Percentiles rank a stretch among this genome's conserved stretches.
Conservation (phyloP, 1,140 invertebrate genomes). For the Dufourea novaeangliae region DNA sequence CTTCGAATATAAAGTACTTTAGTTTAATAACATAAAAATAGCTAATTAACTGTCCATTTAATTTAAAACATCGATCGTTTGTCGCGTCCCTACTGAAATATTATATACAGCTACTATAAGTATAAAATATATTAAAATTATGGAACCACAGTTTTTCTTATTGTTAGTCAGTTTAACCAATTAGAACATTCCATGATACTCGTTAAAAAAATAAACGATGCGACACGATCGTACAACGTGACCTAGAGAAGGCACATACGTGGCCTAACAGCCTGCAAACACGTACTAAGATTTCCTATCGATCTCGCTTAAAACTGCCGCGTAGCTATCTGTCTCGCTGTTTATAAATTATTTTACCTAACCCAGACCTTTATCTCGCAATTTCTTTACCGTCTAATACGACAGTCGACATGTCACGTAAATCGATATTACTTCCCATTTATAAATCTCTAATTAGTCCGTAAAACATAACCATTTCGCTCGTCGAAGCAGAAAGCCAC, state of each 20-base stretch:
- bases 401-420: neutral
- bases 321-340: conserved; percentile 13
- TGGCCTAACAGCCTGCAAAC: conserved; percentile 50
- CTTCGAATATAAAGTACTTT: too few species aligned
- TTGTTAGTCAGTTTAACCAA: conserved; percentile 29
- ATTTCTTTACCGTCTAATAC: neutral
- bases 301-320: conserved; percentile 46
- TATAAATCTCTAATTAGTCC: neutral
- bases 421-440: neutral
- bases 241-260: conserved; percentile 47
- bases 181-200: conserved; percentile 33
- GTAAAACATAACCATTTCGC: neutral
- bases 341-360: conserved; percentile 53
- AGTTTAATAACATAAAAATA: too few species aligned
- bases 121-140: too few species aligned
- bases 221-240: conserved; percentile 34
- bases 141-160: too few species aligned
- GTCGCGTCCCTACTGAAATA: too few species aligned
- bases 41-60: too few species aligned
- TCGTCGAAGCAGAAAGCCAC: neutral
- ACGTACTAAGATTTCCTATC: conserved; percentile 55
- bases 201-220: conserved; percentile 50
- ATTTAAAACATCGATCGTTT: too few species aligned
- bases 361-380: neutral
- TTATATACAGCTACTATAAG: too few species aligned